These are phyloP conservation scores for Drosophila tropicalis DNA, from an alignment of 1,140 invertebrate genomes.

Conservation along the genomic window DNA sequence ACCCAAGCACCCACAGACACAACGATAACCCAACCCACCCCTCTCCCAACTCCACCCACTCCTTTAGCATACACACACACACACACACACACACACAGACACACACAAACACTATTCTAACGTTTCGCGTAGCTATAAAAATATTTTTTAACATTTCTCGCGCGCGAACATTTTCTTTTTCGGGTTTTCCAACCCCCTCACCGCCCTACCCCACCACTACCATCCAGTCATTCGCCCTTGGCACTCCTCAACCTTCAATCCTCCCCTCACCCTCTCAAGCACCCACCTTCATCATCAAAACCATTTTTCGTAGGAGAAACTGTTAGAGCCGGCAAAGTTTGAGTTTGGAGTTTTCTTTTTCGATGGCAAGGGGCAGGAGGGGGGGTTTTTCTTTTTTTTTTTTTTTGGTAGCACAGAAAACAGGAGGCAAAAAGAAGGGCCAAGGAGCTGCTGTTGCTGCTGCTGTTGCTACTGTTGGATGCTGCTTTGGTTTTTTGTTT, in stretches of 20 bases:
- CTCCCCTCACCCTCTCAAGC: no score
- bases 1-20: conserved; percentile 22
- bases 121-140: conserved; percentile 78
- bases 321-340: conserved; percentile 56
- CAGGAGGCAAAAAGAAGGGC: background rate
- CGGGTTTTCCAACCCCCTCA: conserved; percentile 34
- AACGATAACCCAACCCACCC: conserved; percentile 23
- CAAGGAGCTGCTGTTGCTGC: background rate
- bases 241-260: background rate
- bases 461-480: background rate
- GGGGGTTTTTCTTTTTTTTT: no score
- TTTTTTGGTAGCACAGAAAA: no score
- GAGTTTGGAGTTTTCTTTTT: conserved; percentile 25
- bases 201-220: background rate
- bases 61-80: conserved; percentile 9
- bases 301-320: conserved; percentile 32
- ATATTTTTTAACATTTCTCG: conserved; percentile 79
- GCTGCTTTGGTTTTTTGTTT: conserved; percentile 8
- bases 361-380: background rate
- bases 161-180: conserved; percentile 70
- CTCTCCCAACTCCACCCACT: background rate
- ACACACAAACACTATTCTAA: conserved; percentile 76
- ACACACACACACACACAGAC: conserved; percentile 56
- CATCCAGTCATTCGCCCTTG: background rate
- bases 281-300: no score